Evolutionary conservation across 92 coral and sea anemone species (phyloP), one percentile per base, ranked within the genome.

Genomic region (Paramuricea clavata): DNA sequence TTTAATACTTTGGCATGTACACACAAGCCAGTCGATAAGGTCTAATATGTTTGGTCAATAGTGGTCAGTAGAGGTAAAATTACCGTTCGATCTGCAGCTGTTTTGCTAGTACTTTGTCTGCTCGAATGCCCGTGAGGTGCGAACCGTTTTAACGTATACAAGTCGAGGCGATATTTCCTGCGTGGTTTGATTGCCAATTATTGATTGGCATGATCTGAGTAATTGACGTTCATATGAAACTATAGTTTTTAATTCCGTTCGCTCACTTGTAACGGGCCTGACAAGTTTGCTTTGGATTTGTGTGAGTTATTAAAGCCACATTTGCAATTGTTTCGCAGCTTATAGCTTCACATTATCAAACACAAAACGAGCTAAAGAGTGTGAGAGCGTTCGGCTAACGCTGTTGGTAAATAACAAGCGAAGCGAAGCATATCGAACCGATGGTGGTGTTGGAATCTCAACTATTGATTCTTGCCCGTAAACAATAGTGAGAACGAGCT

Each of bases 401-500:
- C 84, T 34, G 84, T 61, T 16, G 84, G 84, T 79, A 64, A 78
- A 59, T 61, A 79, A 57, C 84, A 79, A 59, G 73, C 84, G 84
- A 79, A 60, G 84, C 60, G 84, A 79, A 54, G 84, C 84, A 79
- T 79, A 47, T 79, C 84, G 82, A 49, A 34, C 28, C 64, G 42
- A 39, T 72, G 78, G 56, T 73, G 79, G 65, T 50, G 84, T 28
- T 54, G 84, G 84, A 79, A 79, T 79, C 84, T 79, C 84, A 79
- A 79, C 84, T 79, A 79, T 79, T 79, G 84, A 57, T 79, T 79
- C 84, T 79, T 79, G 83, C 84, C 84, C 73, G 69, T 79, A 57
- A 79, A 79, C 84, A 79, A 79, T 79, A 79, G 84, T 79, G 84
- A 28, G 73, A 79, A 57, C 84, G 73, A 79, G 84, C 60, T 23